Conservation (phyloP, 2,888 invertebrate species). For the Marronus borbonicus region DNA sequence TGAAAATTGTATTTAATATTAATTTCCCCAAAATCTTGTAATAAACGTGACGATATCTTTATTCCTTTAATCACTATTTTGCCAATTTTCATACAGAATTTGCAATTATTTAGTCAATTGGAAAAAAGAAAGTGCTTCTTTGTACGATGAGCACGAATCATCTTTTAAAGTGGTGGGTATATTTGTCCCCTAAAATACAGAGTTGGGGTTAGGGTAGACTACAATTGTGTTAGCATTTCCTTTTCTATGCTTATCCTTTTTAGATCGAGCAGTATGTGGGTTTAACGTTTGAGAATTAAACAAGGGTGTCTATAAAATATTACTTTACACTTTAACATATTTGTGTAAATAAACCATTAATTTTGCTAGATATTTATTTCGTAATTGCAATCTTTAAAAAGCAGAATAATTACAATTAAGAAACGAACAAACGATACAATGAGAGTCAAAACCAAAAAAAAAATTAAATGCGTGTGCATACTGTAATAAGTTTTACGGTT, state of each 20-base stretch:
- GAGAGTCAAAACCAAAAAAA: too few relatives aligned
- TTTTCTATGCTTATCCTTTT: slow-evolving; percentile 11
- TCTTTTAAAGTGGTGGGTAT: slow-evolving; percentile 31
- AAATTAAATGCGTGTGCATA: too few relatives aligned
- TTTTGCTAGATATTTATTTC: too few relatives aligned
- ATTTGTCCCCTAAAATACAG: slow-evolving; percentile 23
- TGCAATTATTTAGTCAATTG: not conserved
- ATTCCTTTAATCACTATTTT: not conserved
- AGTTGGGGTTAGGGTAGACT: slow-evolving; percentile 38
- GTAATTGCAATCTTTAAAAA: too few relatives aligned
- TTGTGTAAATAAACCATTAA: not conserved
- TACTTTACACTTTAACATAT: not conserved
- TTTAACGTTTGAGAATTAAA: slow-evolving; percentile 9
- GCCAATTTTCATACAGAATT: not conserved
- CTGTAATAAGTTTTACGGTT: not conserved
- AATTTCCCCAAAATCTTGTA: too few relatives aligned
- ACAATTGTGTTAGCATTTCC: slow-evolving; percentile 37
- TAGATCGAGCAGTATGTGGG: not conserved
- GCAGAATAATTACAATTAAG: too few relatives aligned
- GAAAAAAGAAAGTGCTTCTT: not conserved
- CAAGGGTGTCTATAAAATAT: not conserved
- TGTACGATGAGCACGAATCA: not conserved
- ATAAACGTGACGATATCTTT: not conserved
- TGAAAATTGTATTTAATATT: too few relatives aligned
- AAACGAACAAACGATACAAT: too few relatives aligned